Conservation (phyloP, 2,888 invertebrate genomes). For the Tenthredo mesomela region DNA sequence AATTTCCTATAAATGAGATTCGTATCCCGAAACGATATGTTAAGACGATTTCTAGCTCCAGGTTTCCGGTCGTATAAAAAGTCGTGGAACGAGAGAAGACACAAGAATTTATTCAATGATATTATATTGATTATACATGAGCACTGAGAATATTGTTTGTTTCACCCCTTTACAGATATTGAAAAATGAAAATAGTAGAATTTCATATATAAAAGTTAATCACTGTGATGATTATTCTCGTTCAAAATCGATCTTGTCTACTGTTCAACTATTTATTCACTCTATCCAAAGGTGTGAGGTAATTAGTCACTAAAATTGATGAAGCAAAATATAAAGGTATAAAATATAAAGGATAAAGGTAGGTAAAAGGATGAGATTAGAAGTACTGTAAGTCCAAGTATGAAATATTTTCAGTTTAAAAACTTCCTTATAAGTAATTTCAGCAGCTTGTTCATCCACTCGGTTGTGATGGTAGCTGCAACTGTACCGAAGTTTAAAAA, state of each 20-base stretch:
- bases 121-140: too few relatives aligned
- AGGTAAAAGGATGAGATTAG: not conserved
- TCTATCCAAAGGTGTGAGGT: too few relatives aligned
- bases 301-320: not conserved
- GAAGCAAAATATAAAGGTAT: too few relatives aligned
- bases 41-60: constrained; percentile 37
- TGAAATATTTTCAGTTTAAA: not conserved
- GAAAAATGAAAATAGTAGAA: not conserved
- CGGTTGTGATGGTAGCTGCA: not conserved
- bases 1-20: constrained; percentile 27
- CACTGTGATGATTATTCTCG: not conserved
- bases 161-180: not conserved
- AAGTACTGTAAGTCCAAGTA: not conserved
- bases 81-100: not conserved
- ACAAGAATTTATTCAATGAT: constrained; percentile 23
- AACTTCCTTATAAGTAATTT: not conserved
- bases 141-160: not conserved
- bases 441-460: not conserved
- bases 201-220: not conserved
- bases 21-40: constrained; percentile 41
- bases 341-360: not conserved
- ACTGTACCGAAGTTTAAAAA: constrained; percentile 7
- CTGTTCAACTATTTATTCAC: not conserved
- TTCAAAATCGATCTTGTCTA: not conserved
- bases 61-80: constrained; percentile 11